phyloP scores from a whole-genome alignment of 2,888 invertebrate genomes.

The Sinopyrophorus schimmeli region DNA sequence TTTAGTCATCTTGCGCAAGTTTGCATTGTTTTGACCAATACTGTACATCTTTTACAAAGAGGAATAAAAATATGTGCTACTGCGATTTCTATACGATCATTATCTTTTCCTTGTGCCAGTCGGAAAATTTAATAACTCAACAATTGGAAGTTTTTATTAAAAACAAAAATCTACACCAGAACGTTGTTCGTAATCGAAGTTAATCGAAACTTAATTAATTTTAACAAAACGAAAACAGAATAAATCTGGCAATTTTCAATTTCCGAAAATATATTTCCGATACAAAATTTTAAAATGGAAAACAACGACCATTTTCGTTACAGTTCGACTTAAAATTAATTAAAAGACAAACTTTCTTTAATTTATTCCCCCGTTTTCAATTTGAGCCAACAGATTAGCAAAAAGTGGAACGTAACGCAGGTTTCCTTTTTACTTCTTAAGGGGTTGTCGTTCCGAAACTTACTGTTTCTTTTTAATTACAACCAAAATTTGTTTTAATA shows the following conservation, averaged over 20 bases:
- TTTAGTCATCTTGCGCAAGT: too few species aligned
- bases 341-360: neutral
- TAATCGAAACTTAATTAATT: neutral
- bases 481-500: too few species aligned
- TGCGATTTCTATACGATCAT: too few species aligned
- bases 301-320: neutral
- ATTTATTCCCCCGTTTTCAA: neutral
- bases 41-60: too few species aligned
- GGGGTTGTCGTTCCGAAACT: too few species aligned
- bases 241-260: constrained; percentile 4
- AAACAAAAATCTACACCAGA: constrained; percentile 1
- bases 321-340: neutral
- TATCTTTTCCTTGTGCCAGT: too few species aligned
- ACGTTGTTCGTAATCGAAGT: neutral
- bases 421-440: constrained; percentile 2
- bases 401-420: constrained; percentile 4
- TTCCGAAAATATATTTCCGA: neutral
- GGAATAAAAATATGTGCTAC: too few species aligned
- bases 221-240: too few species aligned
- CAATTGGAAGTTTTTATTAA: too few species aligned
- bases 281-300: neutral
- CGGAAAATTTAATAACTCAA: too few species aligned
- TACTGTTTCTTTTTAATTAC: too few species aligned
- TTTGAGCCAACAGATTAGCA: constrained; percentile 2
- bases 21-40: too few species aligned